phyloP scores from a whole-genome alignment of 2,888 invertebrate species.

The Anthrax anthrax region DNA sequence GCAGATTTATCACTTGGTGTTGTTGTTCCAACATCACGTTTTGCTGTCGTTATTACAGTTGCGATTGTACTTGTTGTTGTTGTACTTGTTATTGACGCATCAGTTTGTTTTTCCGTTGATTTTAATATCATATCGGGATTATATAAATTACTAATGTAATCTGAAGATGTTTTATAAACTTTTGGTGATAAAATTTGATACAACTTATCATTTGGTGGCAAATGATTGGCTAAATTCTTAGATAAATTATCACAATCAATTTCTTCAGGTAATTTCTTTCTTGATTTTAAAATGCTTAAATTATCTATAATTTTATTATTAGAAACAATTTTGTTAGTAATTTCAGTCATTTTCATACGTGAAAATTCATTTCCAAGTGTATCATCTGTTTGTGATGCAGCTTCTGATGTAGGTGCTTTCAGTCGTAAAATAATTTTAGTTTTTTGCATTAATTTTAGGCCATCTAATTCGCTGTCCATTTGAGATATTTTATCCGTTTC shows the following conservation, averaged over 20 bases:
- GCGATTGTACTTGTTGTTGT: slow-evolving; percentile 12
- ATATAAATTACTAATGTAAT: slow-evolving; percentile 31
- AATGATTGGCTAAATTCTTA: slow-evolving; percentile 45
- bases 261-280: slow-evolving; percentile 52
- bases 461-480: slow-evolving; percentile 22
- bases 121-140: slow-evolving; percentile 30
- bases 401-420: slow-evolving; percentile 46
- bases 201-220: slow-evolving; percentile 48
- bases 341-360: slow-evolving; percentile 16
- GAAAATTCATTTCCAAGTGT: slow-evolving; percentile 25
- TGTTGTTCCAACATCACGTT: slow-evolving; percentile 34
- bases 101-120: slow-evolving; percentile 10
- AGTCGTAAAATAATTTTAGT: slow-evolving; percentile 48
- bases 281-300: not conserved
- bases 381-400: slow-evolving; percentile 43
- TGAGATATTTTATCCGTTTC: slow-evolving; percentile 15
- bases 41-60: slow-evolving; percentile 12
- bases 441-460: slow-evolving; percentile 44
- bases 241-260: slow-evolving; percentile 62
- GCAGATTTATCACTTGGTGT: slow-evolving; percentile 17
- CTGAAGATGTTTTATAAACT: slow-evolving; percentile 26
- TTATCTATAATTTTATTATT: not conserved
- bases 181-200: slow-evolving; percentile 40
- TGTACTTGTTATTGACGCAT: not conserved
- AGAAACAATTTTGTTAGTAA: slow-evolving; percentile 7